phyloP scores from a whole-genome alignment of 2,113 vertebrate genomes.

The Mesitornis unicolor region DNA sequence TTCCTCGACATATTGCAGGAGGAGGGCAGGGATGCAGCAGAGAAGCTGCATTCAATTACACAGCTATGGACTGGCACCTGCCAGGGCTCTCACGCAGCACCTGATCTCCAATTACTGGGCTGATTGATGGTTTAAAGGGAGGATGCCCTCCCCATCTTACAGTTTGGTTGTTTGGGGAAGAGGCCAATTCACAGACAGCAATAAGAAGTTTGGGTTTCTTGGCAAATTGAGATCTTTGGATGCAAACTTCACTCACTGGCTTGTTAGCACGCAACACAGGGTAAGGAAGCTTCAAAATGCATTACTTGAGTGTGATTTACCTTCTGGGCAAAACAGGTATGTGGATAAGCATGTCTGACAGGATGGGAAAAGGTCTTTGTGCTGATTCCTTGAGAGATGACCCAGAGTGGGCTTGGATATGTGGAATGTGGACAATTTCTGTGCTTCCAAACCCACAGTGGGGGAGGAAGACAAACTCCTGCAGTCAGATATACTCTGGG shows the following conservation, averaged over 20 bases:
- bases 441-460: not conserved
- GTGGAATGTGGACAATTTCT: not conserved
- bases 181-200: not conserved
- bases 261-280: not conserved
- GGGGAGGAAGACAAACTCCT: fast-evolving
- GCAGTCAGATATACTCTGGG: fast-evolving
- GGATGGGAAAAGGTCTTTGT: not conserved
- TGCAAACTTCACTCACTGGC: not conserved
- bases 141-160: not conserved
- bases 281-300: not conserved
- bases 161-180: not conserved
- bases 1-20: not conserved
- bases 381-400: not conserved
- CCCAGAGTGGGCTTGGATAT: not conserved
- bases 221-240: not conserved
- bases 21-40: not conserved
- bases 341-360: fast-evolving
- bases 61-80: slow-evolving; percentile 16
- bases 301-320: not conserved
- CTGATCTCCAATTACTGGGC: slow-evolving; percentile 54
- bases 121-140: slow-evolving; percentile 32
- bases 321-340: not conserved
- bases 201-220: not conserved
- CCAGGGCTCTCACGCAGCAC: slow-evolving; percentile 27
- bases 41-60: not conserved